Base-by-base conservation (phyloP, 2,797 vertebrate species). In the Cyclopterus lumpus region DNA sequence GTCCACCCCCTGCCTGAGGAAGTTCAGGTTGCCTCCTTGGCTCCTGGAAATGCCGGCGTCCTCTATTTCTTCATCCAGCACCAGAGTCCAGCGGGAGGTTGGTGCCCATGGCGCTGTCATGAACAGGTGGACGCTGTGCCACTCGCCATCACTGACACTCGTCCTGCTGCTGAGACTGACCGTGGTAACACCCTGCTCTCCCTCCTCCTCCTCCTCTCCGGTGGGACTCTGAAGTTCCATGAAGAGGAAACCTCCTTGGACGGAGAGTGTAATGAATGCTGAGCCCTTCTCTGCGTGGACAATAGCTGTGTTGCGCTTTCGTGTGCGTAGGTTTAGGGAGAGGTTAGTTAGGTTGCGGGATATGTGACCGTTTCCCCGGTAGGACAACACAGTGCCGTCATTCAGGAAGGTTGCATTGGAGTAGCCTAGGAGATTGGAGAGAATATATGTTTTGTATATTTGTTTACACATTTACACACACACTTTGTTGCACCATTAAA, bases 301-400 rank as follows among this genome's bases (percentile, higher is more conserved):
- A 42, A 98, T 81, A 5, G 93, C 89, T 1, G 93, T 91, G 0
- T 96, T 91, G 0, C 86, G 88, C 49, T 91, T 94, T 12, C 91
- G 92, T 0, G 97, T 98, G 74, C 96, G 95, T 76, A 99, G 94
- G 71, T 94, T 96, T 38, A 97, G 93, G 1, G 92, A 28, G 65
- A 98, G 76, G 72, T 89, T 95, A 24, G 95, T 97, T 65, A 99
- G 94, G 63, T 95, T 95, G 78, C 96, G 95, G 68, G 77, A 83
- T 82, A 98, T 96, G 68, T 91, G 93, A 0, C 96, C 95, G 0
- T 97, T 99, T 79, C 96, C 96, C 53, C 85, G 92, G 89, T 95
- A 98, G 62, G 92, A 71, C 85, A 97, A 58, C 0, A 92, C 90
- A 0, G 91, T 93, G 86, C 92, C 93, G 78, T 93, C 86, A 8